Percentiles rank a stretch among this genome's conserved stretches.
Evolutionary conservation across 2,113 vertebrate genomes (phyloP).

Genomic region (Colaptes auratus): DNA sequence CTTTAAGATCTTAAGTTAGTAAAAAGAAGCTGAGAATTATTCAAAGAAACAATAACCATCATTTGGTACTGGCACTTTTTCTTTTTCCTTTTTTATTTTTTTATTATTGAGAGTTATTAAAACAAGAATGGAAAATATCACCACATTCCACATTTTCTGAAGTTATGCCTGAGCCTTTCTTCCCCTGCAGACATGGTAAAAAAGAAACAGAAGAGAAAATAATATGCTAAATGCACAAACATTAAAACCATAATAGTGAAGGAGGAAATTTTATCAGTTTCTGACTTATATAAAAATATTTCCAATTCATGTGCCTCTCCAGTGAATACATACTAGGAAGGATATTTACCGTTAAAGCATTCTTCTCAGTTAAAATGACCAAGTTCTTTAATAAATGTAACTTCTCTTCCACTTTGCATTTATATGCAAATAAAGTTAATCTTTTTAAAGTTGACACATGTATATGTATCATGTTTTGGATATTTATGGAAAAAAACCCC

Average conservation of each 20-base stretch:
- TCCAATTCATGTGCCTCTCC: background rate
- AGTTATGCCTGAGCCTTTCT: background rate
- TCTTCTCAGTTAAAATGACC: background rate
- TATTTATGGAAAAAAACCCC: background rate
- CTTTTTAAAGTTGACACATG: background rate
- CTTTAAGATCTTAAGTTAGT: background rate
- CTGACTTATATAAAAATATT: background rate
- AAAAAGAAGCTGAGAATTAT: background rate
- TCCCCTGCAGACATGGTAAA: background rate
- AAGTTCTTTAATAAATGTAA: background rate
- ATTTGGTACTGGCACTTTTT: background rate
- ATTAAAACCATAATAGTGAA: background rate
- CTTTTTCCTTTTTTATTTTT: background rate
- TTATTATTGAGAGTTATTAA: background rate
- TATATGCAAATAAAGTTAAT: background rate
- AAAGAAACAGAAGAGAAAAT: background rate
- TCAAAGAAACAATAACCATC: background rate
- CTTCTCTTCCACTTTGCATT: background rate
- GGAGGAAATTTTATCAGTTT: background rate
- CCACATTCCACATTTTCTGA: background rate
- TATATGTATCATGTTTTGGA: background rate
- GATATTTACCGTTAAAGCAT: background rate
- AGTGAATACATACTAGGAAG: background rate
- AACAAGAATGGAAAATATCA: background rate
- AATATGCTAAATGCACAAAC: background rate